Evolutionary conservation across 2,797 vertebrate species (phyloP).

Genomic region (Melopsittacus undulatus): DNA sequence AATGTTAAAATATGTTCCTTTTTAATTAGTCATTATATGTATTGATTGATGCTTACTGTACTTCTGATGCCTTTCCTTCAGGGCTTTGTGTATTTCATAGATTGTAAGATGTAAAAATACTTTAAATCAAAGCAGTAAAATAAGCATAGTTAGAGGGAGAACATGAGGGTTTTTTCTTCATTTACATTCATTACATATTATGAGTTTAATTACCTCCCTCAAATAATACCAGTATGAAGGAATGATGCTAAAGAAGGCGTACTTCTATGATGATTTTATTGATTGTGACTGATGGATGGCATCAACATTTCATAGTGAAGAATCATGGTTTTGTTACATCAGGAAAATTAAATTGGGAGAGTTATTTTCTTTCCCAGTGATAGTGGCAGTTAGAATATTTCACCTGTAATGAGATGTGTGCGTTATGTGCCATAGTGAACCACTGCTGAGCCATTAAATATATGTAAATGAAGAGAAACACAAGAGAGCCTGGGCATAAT

Average conservation of each 20-base stretch:
- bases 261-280: constrained; percentile 82
- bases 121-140: constrained; percentile 78
- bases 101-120: constrained; percentile 73
- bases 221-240: constrained; percentile 76
- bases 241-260: constrained; percentile 76
- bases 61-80: constrained; percentile 64
- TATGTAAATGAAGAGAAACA: constrained; percentile 99
- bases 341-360: constrained; percentile 90
- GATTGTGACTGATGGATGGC: constrained; percentile 89
- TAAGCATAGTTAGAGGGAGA: constrained; percentile 78
- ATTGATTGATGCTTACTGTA: constrained; percentile 71
- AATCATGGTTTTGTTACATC: constrained; percentile 89
- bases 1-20: constrained; percentile 70
- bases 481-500: constrained; percentile 95
- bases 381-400: constrained; percentile 95
- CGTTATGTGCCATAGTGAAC: constrained; percentile 94
- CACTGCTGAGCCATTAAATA: constrained; percentile 99
- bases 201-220: constrained; percentile 84
- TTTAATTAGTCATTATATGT: constrained; percentile 73
- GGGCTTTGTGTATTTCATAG: constrained; percentile 69
- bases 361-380: constrained; percentile 90
- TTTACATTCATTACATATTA: constrained; percentile 85
- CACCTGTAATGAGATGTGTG: constrained; percentile 94
- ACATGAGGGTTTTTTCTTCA: constrained; percentile 76
- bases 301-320: constrained; percentile 89